These are phyloP conservation scores for Notechis scutatus DNA, from an alignment of 2,113 vertebrate genomes.

Conservation along the genomic window DNA sequence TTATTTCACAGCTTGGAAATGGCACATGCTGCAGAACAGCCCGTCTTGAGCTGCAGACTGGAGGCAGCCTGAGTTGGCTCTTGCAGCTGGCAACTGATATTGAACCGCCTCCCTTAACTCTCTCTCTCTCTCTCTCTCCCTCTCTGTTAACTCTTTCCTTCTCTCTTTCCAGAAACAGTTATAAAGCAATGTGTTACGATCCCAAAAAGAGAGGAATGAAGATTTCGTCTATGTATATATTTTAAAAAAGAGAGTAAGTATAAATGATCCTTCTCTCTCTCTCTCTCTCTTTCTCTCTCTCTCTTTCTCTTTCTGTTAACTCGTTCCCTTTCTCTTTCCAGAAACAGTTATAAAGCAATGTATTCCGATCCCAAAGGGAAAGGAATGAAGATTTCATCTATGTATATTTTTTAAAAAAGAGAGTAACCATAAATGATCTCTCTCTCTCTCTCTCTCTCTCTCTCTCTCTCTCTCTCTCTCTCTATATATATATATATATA, in stretches of 20 bases:
- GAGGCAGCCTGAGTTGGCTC: not conserved
- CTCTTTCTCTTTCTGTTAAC: no score
- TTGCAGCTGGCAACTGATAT: not conserved
- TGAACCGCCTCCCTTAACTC: not conserved
- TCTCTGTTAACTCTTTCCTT: no score
- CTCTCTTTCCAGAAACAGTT: not conserved
- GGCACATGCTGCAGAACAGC: constrained; percentile 52
- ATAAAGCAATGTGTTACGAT: not conserved
- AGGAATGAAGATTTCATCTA: not conserved
- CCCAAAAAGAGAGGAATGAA: not conserved
- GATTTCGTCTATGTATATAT: not conserved
- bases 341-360: not conserved
- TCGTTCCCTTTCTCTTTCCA: not conserved
- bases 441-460: no score
- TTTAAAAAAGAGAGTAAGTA: no score
- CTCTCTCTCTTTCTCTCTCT: not conserved
- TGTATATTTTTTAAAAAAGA: no score
- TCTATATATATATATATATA: no score
- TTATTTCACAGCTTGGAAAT: constrained; percentile 61
- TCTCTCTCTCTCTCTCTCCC: not conserved
- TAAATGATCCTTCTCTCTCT: not conserved
- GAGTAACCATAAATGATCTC: no score
- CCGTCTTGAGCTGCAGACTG: constrained; percentile 46
- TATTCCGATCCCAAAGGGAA: not conserved
- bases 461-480: no score